Percentiles rank a stretch among this genome's conserved stretches.
Conservation (phyloP, 2,797 vertebrate species). For the Acanthurus tractus region DNA sequence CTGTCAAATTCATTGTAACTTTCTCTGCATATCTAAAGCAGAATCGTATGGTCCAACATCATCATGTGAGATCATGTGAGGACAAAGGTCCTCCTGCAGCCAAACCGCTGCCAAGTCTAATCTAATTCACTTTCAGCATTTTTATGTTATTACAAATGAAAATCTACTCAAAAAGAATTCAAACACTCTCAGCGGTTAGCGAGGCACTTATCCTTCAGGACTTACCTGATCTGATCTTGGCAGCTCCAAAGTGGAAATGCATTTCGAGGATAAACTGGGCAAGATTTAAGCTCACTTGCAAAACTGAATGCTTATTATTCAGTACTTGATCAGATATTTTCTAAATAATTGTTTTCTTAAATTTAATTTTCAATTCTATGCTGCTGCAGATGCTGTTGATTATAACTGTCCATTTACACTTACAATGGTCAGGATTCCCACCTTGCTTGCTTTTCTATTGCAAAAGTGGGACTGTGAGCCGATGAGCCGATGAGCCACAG, state of each 20-base stretch:
- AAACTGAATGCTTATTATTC: neutral
- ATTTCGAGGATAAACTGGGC: neutral
- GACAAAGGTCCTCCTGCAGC: constrained; percentile 48
- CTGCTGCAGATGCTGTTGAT: no score
- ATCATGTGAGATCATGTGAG: constrained; percentile 57
- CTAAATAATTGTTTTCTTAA: no score
- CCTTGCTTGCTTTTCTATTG: no score
- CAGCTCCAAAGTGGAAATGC: neutral
- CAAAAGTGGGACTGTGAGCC: no score
- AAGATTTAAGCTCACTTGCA: neutral
- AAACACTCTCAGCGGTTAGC: neutral
- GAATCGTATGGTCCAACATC: constrained; percentile 22
- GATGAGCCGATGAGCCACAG: no score
- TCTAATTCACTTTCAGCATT: neutral
- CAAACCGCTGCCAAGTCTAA: neutral
- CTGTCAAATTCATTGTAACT: neutral
- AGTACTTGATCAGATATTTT: no score
- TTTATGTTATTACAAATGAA: neutral
- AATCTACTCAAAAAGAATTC: neutral
- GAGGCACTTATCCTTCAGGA: neutral
- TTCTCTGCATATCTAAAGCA: constrained; percentile 18
- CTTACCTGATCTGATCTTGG: neutral
- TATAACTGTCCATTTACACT: no score
- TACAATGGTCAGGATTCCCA: no score
- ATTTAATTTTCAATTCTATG: no score